Evolutionary conservation across 2,113 vertebrate species (phyloP).

Genomic region (Coturnix japonica): DNA sequence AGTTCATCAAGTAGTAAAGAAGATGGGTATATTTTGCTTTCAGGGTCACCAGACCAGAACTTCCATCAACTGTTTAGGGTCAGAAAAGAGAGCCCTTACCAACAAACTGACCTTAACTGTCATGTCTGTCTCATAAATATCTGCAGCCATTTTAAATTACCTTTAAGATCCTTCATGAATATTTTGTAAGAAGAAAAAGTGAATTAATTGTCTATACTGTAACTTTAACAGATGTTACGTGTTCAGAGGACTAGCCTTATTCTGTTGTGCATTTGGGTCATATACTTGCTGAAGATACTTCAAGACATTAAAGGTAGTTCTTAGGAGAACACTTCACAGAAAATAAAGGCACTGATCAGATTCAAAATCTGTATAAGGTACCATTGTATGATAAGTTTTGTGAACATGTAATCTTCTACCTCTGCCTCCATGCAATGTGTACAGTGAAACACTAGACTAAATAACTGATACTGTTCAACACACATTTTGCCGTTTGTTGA

Average conservation of each 20-base stretch:
- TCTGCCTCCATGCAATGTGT: background rate
- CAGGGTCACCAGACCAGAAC: conserved; percentile 22
- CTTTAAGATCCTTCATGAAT: background rate
- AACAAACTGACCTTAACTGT: background rate
- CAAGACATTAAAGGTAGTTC: background rate
- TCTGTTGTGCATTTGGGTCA: background rate
- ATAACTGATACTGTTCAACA: background rate
- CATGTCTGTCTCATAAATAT: background rate
- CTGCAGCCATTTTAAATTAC: background rate
- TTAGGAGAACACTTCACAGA: background rate
- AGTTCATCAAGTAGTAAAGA: conserved; percentile 53
- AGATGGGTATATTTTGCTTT: conserved; percentile 3
- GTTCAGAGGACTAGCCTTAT: background rate
- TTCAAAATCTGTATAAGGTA: background rate
- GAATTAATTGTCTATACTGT: background rate
- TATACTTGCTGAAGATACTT: background rate
- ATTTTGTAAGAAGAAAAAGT: background rate
- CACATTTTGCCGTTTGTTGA: background rate
- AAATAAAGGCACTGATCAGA: background rate
- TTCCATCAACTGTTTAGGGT: background rate
- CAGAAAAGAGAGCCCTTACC: background rate
- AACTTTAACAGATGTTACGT: rapidly evolving
- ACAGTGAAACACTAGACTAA: background rate
- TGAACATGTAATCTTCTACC: background rate
- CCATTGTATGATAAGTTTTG: background rate